Percentiles rank a stretch among this genome's conserved stretches.
These are phyloP conservation scores for Ceraclea dissimilis DNA, from an alignment of 2,888 invertebrate species.

Conservation along the genomic window DNA sequence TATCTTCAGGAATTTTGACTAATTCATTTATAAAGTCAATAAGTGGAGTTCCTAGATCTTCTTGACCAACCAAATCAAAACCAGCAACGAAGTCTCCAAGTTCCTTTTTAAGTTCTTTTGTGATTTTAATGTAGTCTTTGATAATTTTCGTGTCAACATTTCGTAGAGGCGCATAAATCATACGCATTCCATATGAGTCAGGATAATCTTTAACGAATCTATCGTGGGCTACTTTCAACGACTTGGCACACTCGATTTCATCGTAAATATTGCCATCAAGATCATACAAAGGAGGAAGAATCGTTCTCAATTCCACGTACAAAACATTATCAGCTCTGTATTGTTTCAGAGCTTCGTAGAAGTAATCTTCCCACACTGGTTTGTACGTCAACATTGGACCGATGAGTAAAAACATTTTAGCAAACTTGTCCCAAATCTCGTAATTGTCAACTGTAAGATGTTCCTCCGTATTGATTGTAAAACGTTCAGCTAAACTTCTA, in stretches of 20 bases:
- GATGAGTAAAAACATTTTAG: slow-evolving; percentile 47
- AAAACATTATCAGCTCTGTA: slow-evolving; percentile 60
- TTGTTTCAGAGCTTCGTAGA: slow-evolving; percentile 54
- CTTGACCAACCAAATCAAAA: slow-evolving; percentile 75
- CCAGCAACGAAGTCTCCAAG: slow-evolving; percentile 65
- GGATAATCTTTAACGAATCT: slow-evolving; percentile 53
- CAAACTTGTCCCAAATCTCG: slow-evolving; percentile 53
- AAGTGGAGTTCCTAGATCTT: slow-evolving; percentile 61
- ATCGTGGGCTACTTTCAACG: slow-evolving; percentile 50
- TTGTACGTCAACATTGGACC: slow-evolving; percentile 50
- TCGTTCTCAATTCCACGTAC: slow-evolving; percentile 62
- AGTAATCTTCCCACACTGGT: slow-evolving; percentile 59
- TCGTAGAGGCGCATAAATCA: slow-evolving; percentile 63
- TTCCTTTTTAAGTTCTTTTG: slow-evolving; percentile 37
- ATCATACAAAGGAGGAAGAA: slow-evolving; percentile 57
- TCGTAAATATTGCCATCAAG: slow-evolving; percentile 52
- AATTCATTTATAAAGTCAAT: slow-evolving; percentile 53
- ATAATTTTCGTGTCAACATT: slow-evolving; percentile 36
- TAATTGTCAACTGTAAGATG: slow-evolving; percentile 42
- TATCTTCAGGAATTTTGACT: slow-evolving; percentile 38
- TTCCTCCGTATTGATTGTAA: slow-evolving; percentile 50
- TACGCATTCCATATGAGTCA: slow-evolving; percentile 58
- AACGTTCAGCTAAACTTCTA: slow-evolving; percentile 40
- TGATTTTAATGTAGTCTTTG: slow-evolving; percentile 38
- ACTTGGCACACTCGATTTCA: slow-evolving; percentile 46